Evolutionary conservation across 92 coral and sea anemone species (phyloP), one percentile per base, ranked within the genome.

Genomic region (Phenganax marumi): DNA sequence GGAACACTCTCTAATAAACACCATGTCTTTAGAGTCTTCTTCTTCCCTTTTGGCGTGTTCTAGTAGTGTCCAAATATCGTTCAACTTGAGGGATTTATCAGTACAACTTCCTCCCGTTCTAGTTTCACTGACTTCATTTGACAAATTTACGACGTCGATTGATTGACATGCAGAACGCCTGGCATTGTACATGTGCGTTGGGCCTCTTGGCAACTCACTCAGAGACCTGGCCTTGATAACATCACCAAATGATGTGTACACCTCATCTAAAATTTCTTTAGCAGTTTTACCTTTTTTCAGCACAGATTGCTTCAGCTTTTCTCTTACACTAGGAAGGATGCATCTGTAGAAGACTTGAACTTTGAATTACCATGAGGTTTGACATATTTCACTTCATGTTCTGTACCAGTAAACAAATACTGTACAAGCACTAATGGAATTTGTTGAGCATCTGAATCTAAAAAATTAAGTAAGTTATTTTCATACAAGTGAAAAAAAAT

Each of bases 31-130:
- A 11, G 90, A 83, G 4, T 49, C 50, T 53, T 87, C 90, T 72
- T 87, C 87, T 50, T 87, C 87, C 54, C 87, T 57, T 83, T 87
- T 87, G 33, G 90, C 90, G n/a, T 82, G 87, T 74, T 84, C 87
- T 10, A 84, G 70, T 48, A 87, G 81, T 18, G 85, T 84, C 83
- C 89, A 86, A 33, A 81, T n/a, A n/a, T n/a, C n/a, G n/a, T n/a
- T n/a, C n/a, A n/a, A n/a, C n/a, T n/a, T n/a, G n/a, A n/a, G n/a
- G n/a, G n/a, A n/a, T n/a, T n/a, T n/a, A n/a, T n/a, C n/a, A n/a
- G n/a, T n/a, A n/a, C n/a, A n/a, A n/a, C n/a, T n/a, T n/a, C n/a
- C n/a, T n/a, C n/a, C n/a, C n/a, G n/a, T n/a, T n/a, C n/a, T n/a
- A n/a, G 66, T 66, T 46, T 21, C 64, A 50, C 57, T 17, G 39